Conservation (phyloP, 2,888 invertebrate genomes). For the Octonoba sinensis region DNA sequence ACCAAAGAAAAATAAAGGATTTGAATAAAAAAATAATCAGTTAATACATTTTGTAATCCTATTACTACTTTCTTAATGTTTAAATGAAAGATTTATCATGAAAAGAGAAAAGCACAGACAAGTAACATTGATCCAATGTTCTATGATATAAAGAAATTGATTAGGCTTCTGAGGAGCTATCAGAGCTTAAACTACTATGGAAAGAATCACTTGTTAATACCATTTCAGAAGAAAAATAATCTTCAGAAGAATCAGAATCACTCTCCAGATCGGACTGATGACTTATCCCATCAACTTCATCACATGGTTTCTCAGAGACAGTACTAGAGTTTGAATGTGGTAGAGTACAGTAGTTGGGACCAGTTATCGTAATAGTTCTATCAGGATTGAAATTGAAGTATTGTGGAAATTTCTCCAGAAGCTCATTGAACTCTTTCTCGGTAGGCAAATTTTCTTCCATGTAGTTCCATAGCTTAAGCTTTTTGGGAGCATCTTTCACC, state of each 20-base stretch:
- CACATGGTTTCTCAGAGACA: neutral
- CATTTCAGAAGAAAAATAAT: conserved; percentile 41
- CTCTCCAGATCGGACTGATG: no score
- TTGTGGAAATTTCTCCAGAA: conserved; percentile 33
- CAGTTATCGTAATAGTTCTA: conserved; percentile 15
- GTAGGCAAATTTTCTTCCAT: conserved; percentile 41
- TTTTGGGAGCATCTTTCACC: conserved; percentile 36
- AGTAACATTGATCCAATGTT: no score
- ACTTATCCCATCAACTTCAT: conserved; percentile 24
- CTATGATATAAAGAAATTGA: no score
- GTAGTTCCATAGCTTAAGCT: conserved; percentile 22
- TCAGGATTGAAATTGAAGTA: conserved; percentile 27
- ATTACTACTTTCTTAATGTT: no score
- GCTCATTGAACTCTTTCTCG: conserved; percentile 21
- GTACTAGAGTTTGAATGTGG: neutral
- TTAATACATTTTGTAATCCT: no score
- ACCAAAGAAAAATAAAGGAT: no score
- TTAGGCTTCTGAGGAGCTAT: conserved; percentile 11
- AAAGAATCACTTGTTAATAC: conserved; percentile 31
- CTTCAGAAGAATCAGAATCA: conserved; percentile 27
- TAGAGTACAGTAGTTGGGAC: conserved; percentile 14
- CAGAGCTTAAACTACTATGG: conserved; percentile 28
- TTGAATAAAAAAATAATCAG: no score
- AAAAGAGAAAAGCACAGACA: no score
- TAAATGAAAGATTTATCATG: no score